Percentiles rank a stretch among this genome's conserved stretches.
These are phyloP conservation scores for Solea solea DNA, from an alignment of 2,113 vertebrate genomes.

Conservation along the genomic window DNA sequence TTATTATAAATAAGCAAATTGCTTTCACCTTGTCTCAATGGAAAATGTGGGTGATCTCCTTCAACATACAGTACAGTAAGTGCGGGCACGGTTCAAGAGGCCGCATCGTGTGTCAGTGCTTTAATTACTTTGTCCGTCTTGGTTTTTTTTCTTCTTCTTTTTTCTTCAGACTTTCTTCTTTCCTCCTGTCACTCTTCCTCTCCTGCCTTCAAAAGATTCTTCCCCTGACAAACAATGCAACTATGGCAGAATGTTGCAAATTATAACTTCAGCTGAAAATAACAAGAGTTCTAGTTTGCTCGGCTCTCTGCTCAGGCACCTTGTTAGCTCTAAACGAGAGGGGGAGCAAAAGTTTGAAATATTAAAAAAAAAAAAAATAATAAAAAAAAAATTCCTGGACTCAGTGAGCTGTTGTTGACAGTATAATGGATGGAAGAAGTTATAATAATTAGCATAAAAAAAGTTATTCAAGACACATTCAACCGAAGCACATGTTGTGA, in stretches of 20 bases:
- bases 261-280: not conserved
- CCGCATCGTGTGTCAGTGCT: not conserved
- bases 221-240: not conserved
- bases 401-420: too few species aligned
- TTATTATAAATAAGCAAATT: not conserved
- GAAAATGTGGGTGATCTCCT: too few species aligned
- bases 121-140: not conserved
- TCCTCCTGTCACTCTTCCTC: not conserved
- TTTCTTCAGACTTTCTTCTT: not conserved
- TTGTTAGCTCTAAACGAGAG: too few species aligned
- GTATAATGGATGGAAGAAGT: too few species aligned
- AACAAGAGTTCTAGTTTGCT: not conserved
- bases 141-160: not conserved
- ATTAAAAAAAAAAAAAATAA: too few species aligned
- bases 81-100: not conserved
- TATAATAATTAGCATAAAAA: too few species aligned
- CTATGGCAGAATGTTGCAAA: not conserved
- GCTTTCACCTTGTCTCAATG: constrained; percentile 7
- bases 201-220: not conserved
- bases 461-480: too few species aligned
- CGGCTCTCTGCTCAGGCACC: too few species aligned
- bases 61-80: not conserved
- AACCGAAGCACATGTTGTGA: too few species aligned
- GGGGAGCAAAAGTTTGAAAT: too few species aligned
- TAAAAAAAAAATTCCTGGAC: too few species aligned